Conservation (phyloP, 2,888 invertebrate genomes). For the Lasioglossum zephyrum region DNA sequence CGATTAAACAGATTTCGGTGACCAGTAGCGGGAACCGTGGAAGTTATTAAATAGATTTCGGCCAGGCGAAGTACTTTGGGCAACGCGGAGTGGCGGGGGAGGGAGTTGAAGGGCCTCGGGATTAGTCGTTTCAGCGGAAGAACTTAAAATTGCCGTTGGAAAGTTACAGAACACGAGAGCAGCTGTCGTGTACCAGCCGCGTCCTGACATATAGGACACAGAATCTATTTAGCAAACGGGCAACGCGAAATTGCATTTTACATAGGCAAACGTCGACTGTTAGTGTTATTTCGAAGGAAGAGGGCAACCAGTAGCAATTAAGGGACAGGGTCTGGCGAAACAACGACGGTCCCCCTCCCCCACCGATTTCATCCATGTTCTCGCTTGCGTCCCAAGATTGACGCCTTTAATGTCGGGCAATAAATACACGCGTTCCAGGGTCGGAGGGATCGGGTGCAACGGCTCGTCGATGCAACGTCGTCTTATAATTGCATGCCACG, state of each 20-base stretch:
- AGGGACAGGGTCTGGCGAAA: neutral
- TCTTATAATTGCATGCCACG: conserved; percentile 43
- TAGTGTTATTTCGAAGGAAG: conserved; percentile 3
- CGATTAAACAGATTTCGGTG: neutral
- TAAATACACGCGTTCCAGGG: conserved; percentile 19
- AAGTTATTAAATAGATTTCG: conserved; percentile 4
- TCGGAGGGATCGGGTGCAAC: conserved; percentile 21
- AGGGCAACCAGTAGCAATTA: conserved; percentile 18
- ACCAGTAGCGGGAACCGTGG: neutral
- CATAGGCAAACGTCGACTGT: neutral
- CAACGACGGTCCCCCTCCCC: neutral
- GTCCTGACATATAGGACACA: neutral
- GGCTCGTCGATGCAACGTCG: conserved; percentile 31
- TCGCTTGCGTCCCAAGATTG: conserved; percentile 16
- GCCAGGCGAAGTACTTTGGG: neutral
- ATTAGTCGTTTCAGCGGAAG: neutral
- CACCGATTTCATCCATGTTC: neutral
- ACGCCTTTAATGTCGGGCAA: conserved; percentile 25
- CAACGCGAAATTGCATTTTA: conserved; percentile 8
- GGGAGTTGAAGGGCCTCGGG: neutral
- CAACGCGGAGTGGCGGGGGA: neutral
- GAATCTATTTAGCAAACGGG: conserved; percentile 16
- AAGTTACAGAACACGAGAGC: neutral
- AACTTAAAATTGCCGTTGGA: neutral
- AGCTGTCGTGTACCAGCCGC: neutral